Evolutionary conservation across 2,797 vertebrate genomes (phyloP).

Genomic region (Onychomys arenicola): DNA sequence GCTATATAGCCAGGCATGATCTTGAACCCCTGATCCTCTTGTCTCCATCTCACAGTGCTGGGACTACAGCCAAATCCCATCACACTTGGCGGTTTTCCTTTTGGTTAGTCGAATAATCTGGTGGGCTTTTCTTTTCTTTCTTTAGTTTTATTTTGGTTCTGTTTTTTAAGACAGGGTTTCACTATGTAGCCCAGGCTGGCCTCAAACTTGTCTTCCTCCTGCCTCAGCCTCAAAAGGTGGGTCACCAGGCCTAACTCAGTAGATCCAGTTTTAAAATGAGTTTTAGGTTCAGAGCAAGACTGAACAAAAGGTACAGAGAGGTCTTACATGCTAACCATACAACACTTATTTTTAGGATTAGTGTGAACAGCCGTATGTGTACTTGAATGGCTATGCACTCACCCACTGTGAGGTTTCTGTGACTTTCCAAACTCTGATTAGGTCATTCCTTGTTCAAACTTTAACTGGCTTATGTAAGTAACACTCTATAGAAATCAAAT

Average conservation of each 20-base stretch:
- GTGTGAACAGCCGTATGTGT: not conserved
- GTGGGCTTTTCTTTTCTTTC: no score
- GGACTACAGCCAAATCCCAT: not conserved
- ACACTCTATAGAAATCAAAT: not conserved
- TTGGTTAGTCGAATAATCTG: not conserved
- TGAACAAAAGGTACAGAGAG: constrained; percentile 25
- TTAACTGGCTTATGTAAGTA: not conserved
- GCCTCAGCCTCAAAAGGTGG: not conserved
- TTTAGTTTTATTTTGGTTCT: not conserved
- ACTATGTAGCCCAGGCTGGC: not conserved
- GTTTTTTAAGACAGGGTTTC: not conserved
- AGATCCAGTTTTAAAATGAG: not conserved
- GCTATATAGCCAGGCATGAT: not conserved
- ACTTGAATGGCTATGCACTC: not conserved
- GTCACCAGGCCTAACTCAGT: not conserved
- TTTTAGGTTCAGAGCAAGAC: constrained; percentile 33
- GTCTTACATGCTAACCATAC: not conserved
- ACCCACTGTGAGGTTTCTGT: not conserved
- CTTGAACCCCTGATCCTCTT: not conserved
- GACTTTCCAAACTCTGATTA: constrained; percentile 29
- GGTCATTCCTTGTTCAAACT: constrained; percentile 24
- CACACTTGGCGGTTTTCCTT: not conserved
- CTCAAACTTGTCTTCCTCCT: not conserved
- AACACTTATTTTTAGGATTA: constrained; percentile 24
- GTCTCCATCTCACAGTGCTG: not conserved